Evolutionary conservation across 2,113 vertebrate species (phyloP).

Genomic region (Campylomormyrus numenius): DNA sequence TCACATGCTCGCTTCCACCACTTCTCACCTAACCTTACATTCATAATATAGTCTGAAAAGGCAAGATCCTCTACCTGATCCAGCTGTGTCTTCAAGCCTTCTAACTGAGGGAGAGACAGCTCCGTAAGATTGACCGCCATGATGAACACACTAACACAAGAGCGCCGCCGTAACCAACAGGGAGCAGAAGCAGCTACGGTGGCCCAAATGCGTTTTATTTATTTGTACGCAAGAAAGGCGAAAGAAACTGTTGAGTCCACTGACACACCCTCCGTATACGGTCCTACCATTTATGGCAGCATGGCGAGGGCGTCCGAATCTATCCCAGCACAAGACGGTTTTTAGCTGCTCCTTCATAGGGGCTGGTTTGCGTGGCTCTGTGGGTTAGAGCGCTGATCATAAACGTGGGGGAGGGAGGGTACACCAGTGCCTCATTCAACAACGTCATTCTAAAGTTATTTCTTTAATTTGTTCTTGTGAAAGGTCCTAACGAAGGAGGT

Average conservation of each 20-base stretch:
- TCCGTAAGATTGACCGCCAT: slow-evolving; percentile 86
- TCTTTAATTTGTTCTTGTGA: background rate
- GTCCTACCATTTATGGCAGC: background rate
- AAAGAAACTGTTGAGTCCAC: background rate
- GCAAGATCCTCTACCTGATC: slow-evolving; percentile 67
- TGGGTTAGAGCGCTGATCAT: too few relatives aligned
- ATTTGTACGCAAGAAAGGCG: background rate
- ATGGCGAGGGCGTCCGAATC: background rate
- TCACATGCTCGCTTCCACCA: background rate
- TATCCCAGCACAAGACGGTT: too few relatives aligned
- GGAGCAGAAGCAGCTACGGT: slow-evolving; percentile 19
- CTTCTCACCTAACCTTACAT: background rate
- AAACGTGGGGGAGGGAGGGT: too few relatives aligned
- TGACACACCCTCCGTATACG: background rate
- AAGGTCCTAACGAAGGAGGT: background rate
- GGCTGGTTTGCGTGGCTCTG: too few relatives aligned
- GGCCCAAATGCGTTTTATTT: background rate
- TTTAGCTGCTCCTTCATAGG: too few relatives aligned
- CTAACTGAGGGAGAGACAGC: slow-evolving; percentile 74
- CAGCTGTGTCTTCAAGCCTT: slow-evolving; percentile 79
- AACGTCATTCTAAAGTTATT: background rate
- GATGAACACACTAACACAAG: slow-evolving; percentile 45
- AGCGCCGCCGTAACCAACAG: background rate
- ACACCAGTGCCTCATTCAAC: background rate
- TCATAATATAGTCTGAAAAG: background rate